Base-by-base conservation (phyloP, 1,140 invertebrate genomes). In the Macrotrachela quadricornifera region DNA sequence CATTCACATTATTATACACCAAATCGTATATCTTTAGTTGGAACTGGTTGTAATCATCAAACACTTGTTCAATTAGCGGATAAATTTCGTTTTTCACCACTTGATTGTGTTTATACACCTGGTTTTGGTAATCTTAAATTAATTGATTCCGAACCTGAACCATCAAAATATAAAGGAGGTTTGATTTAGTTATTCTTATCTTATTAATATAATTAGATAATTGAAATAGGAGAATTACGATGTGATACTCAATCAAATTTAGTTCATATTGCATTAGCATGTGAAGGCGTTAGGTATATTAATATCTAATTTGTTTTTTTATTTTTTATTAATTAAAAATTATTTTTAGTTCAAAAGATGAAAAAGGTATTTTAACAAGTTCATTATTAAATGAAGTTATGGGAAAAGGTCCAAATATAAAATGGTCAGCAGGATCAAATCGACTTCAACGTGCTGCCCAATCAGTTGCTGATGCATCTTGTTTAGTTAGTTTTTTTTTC, bases 21-120 rank as follows among this genome's bases (percentile, higher is more conserved):
- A 3, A 66, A 71, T 9, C 76, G 79, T 47, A 80, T 80, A 55
- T 79, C 80, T 38, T 76, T 91, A n/a, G 77, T 80, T 46, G 80
- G 79, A 40, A 70, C 81, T 46, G 85, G 85, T 18, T 65, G 85
- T 43, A 65, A 74, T 49, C 64, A 75, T 64, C 74, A 79, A 11
- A 66, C 75, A 11, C 64, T 85, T 10, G 61, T 71, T 10, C 64
- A 76, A 44, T 76, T 79, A 58, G 62, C 58, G 16, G 81, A 79
- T 15, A 69, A 77, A 18, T 61, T 63, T 36, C 45, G 51, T 17
- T 30, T 53, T 15, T 36, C 51, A 47, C 11, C 11, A 12, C 3
- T 13, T 1, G 39, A 13, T 14, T 44, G 51, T 17, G 38, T 13
- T 44, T 15, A 44, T 30, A 30, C 21, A 30, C 21, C 21, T 4